Percentiles rank a stretch among this genome's conserved stretches.
These are phyloP conservation scores for Pachyramphus minor DNA, from an alignment of 2,113 vertebrate genomes.

Conservation along the genomic window DNA sequence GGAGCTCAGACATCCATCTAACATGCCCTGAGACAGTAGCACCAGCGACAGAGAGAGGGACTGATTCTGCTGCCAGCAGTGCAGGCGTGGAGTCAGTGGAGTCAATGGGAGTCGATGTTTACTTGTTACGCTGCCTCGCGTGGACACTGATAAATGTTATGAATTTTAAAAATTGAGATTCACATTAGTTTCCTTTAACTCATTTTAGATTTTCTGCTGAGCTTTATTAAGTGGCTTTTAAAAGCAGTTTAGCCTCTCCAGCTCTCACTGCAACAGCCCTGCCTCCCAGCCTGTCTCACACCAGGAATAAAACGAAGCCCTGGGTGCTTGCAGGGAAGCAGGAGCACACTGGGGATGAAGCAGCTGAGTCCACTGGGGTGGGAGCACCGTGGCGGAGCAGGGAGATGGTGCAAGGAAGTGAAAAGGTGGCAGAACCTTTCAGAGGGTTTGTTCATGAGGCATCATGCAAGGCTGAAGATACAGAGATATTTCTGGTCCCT, in stretches of 20 bases:
- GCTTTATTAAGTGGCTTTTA: conserved; percentile 60
- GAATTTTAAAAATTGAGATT: conserved; percentile 59
- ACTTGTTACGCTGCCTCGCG: background rate
- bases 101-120: conserved; percentile 36
- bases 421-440: background rate
- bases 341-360: background rate
- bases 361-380: fast-evolving
- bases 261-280: background rate
- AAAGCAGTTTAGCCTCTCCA: background rate
- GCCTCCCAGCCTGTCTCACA: background rate
- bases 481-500: background rate
- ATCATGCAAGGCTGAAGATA: background rate
- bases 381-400: background rate
- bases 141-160: conserved; percentile 58
- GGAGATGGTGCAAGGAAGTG: background rate
- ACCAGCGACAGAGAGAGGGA: background rate
- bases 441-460: background rate
- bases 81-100: background rate
- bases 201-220: conserved; percentile 53
- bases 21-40: background rate
- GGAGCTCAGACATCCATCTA: conserved; percentile 18
- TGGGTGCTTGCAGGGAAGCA: background rate
- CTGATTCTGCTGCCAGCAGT: background rate
- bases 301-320: background rate
- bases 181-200: conserved; percentile 49